Conservation (phyloP, 2,113 vertebrate genomes). For the Jaculus jaculus region DNA sequence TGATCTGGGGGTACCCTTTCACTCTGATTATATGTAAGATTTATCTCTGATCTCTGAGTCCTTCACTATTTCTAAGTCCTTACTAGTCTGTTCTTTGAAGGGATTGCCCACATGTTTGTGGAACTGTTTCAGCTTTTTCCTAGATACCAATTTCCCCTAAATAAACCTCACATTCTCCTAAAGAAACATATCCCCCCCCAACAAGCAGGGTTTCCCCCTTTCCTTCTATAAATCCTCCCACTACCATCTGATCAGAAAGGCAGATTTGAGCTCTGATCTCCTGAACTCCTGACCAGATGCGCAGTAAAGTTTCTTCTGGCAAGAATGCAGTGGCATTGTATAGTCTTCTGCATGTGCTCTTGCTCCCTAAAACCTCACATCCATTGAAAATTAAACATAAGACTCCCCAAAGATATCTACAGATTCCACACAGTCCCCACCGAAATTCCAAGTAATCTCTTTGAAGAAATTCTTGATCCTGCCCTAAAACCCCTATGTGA, state of each 20-base stretch:
- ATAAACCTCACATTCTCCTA: too few relatives aligned
- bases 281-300: neutral
- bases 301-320: neutral
- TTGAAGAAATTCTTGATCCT: neutral
- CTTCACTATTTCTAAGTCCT: too few relatives aligned
- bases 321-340: neutral
- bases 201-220: neutral
- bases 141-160: too few relatives aligned
- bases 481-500: neutral
- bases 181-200: neutral
- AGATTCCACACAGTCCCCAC: neutral
- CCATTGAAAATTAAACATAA: neutral
- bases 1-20: too few relatives aligned
- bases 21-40: too few relatives aligned
- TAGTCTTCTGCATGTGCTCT: neutral
- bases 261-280: neutral
- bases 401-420: neutral
- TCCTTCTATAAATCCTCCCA: neutral
- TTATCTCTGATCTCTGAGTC: too few relatives aligned
- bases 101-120: too few relatives aligned
- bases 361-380: neutral
- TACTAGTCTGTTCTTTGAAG: too few relatives aligned
- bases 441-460: neutral
- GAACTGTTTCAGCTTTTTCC: too few relatives aligned
- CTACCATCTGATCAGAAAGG: neutral